A percentile compares a stretch with the other conserved stretches of the same genome.
These are phyloP conservation scores for Coranthus polyacanthus DNA, from an alignment of 2,797 vertebrate species.

Conservation along the genomic window DNA sequence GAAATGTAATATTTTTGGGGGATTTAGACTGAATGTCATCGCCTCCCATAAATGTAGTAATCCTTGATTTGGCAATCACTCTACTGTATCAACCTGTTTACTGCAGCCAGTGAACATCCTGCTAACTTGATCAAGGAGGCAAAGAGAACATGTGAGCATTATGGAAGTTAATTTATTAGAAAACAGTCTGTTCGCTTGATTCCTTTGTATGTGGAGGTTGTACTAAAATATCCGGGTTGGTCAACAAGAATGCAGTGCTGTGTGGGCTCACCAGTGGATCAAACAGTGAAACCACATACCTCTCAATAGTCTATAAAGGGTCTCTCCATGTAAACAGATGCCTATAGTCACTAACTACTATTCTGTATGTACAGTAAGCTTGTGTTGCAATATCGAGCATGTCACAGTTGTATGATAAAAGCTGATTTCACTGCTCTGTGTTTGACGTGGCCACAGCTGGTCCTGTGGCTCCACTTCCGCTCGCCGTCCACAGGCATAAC, in stretches of 20 bases:
- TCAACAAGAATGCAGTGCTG: background rate
- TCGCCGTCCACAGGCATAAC: background rate
- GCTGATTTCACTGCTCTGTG: background rate
- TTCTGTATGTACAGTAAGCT: constrained; percentile 18
- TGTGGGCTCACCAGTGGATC: constrained; percentile 7
- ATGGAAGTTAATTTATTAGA: no score
- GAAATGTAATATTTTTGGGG: no score
- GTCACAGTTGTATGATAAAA: constrained; percentile 3
- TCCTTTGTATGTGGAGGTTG: background rate
- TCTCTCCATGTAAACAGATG: constrained; percentile 26
- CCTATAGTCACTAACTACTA: background rate
- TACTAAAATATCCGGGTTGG: background rate
- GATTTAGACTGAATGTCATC: no score
- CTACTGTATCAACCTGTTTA: no score
- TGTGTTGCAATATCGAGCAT: constrained; percentile 17
- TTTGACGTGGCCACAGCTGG: constrained; percentile 65
- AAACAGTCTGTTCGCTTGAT: background rate
- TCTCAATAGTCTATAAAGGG: constrained; percentile 11
- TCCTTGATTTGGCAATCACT: no score
- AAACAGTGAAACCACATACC: constrained; percentile 21
- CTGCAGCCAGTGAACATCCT: no score
- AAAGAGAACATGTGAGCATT: no score
- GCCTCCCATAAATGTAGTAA: no score
- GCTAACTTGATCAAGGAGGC: no score
- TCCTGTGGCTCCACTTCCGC: constrained; percentile 62